Conservation (phyloP, 2,797 vertebrate species). For the Malurus leucopterus region DNA sequence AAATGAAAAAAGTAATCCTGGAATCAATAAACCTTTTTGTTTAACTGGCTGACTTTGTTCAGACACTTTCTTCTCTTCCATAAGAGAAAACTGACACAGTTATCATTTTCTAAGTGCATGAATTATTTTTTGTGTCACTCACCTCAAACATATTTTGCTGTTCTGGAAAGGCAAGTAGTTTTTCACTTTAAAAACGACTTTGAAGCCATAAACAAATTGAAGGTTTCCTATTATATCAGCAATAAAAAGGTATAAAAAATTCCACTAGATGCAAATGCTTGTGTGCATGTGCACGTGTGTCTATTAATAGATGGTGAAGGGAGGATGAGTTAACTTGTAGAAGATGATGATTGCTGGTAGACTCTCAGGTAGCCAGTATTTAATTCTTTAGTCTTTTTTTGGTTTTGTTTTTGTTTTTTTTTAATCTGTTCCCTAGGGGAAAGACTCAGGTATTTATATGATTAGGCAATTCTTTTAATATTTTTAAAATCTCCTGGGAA, state of each 20-base stretch:
- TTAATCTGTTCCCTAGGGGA: background rate
- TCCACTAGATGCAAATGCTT: background rate
- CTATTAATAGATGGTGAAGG: background rate
- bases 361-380: background rate
- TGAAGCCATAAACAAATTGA: background rate
- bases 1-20: background rate
- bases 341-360: background rate
- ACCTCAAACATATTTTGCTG: background rate
- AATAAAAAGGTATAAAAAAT: background rate
- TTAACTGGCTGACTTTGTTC: background rate
- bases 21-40: background rate
- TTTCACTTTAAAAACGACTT: background rate
- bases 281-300: background rate
- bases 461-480: background rate
- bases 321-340: background rate
- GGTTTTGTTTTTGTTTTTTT: background rate
- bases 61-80: background rate
- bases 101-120: background rate
- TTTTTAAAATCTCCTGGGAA: background rate
- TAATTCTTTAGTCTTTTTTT: background rate
- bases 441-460: background rate
- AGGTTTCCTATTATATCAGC: background rate
- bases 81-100: background rate
- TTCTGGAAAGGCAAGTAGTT: background rate
- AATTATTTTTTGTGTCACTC: background rate